Percentiles rank a stretch among this genome's conserved stretches.
These are phyloP conservation scores for Empidonax alnorum DNA, from an alignment of 2,113 vertebrate species.

Conservation along the genomic window DNA sequence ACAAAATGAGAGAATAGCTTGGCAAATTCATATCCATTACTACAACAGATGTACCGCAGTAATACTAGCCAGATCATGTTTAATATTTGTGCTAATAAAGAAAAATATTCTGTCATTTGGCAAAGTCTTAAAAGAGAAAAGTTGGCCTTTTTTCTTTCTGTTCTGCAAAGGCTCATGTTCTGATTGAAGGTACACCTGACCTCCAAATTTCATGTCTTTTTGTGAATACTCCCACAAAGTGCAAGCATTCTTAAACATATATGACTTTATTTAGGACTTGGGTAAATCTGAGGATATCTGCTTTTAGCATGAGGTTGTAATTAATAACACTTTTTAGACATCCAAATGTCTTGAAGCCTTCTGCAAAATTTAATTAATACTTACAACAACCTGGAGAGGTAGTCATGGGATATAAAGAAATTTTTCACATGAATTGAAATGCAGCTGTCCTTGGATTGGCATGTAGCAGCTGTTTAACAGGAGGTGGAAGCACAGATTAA, in stretches of 20 bases:
- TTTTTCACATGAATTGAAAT: constrained; percentile 26
- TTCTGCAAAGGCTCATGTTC: not conserved
- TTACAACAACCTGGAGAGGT: not conserved
- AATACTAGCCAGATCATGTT: constrained; percentile 48
- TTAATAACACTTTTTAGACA: not conserved
- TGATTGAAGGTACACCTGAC: not conserved
- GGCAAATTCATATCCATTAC: constrained; percentile 57
- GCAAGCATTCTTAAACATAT: not conserved
- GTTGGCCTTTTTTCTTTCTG: not conserved
- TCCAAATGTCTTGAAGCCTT: constrained; percentile 3
- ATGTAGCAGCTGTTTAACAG: constrained; percentile 26
- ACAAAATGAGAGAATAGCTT: constrained; percentile 40
- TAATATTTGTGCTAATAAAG: constrained; percentile 62
- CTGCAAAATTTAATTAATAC: constrained; percentile 42
- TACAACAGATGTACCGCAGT: constrained; percentile 33
- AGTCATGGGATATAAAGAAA: constrained; percentile 24
- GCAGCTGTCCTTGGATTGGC: constrained; percentile 4
- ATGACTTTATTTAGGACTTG: not conserved
- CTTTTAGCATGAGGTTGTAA: not conserved
- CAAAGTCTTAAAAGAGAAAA: not conserved
- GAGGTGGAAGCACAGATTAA: constrained; percentile 11
- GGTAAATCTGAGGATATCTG: not conserved
- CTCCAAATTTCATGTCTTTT: not conserved
- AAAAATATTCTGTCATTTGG: constrained; percentile 57
- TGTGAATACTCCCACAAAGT: not conserved